Conservation (phyloP, 2,888 invertebrate species). For the Carcina quercana region DNA sequence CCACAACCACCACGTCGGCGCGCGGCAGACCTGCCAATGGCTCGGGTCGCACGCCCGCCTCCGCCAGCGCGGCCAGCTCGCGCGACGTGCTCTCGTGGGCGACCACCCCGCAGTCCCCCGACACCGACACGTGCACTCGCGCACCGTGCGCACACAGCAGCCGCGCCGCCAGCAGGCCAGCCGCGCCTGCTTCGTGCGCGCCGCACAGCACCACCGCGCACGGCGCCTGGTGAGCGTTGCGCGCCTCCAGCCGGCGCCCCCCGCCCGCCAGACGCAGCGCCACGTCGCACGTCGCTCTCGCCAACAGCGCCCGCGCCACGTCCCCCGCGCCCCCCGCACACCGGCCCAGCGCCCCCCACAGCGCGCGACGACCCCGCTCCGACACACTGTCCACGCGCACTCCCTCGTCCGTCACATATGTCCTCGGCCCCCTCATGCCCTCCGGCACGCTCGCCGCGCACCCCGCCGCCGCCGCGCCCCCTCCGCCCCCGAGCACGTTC, state of each 20-base stretch:
- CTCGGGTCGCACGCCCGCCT: constrained; percentile 16
- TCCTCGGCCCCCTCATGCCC: constrained; percentile 65
- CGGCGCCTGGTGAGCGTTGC: constrained; percentile 92
- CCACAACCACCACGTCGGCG: constrained; percentile 33
- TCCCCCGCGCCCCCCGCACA: constrained; percentile 73
- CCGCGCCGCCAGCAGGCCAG: constrained; percentile 83
- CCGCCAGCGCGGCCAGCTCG: constrained; percentile 78
- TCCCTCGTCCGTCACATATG: constrained; percentile 87
- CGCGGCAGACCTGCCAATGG: constrained; percentile 21
- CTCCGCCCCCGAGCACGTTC: constrained; percentile 77
- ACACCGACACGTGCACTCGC: constrained; percentile 72
- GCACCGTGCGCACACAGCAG: constrained; percentile 89
- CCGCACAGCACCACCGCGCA: constrained; percentile 84
- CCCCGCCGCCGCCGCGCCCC: constrained; percentile 16
- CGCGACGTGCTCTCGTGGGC: constrained; percentile 16
- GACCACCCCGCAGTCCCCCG: constrained; percentile 19
- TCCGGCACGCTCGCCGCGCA: constrained; percentile 74
- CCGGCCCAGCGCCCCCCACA: constrained; percentile 78
- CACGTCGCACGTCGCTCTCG: constrained; percentile 89
- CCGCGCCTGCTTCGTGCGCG: constrained; percentile 72
- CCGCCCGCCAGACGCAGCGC: constrained; percentile 85
- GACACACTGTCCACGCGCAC: constrained; percentile 85
- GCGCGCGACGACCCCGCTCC: constrained; percentile 76
- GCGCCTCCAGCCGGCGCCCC: constrained; percentile 86
- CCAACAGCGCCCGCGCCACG: constrained; percentile 83